Evolutionary conservation across 2,888 invertebrate genomes (phyloP).

Genomic region (Chorisops tibialis): DNA sequence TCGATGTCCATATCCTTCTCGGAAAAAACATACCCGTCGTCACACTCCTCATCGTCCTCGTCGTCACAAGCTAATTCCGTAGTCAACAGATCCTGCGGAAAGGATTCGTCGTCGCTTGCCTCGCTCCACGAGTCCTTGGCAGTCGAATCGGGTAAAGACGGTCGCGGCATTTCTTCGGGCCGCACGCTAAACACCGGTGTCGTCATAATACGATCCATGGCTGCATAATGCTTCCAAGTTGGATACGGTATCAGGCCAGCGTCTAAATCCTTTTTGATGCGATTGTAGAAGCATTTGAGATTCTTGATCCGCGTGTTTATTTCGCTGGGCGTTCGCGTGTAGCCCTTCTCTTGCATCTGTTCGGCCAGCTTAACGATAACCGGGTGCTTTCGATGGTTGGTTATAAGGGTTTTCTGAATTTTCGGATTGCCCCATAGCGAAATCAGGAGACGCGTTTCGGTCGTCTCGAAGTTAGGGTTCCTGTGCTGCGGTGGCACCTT

Average conservation of each 20-base stretch:
- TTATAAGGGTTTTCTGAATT: conserved; percentile 58
- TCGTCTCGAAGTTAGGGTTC: conserved; percentile 60
- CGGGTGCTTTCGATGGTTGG: conserved; percentile 59
- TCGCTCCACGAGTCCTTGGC: conserved; percentile 29
- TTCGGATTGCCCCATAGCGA: conserved; percentile 60
- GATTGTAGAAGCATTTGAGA: conserved; percentile 60
- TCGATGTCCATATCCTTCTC: conserved; percentile 21
- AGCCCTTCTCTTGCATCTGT: conserved; percentile 60
- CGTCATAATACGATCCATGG: conserved; percentile 59
- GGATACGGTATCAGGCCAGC: conserved; percentile 55
- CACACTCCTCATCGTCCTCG: conserved; percentile 1
- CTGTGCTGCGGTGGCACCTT: conserved; percentile 42
- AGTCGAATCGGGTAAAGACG: conserved; percentile 40
- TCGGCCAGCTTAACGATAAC: conserved; percentile 58
- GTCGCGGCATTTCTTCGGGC: conserved; percentile 50
- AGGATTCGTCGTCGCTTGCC: conserved; percentile 21
- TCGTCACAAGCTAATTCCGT: conserved; percentile 15
- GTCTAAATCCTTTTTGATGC: conserved; percentile 58
- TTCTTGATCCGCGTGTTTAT: conserved; percentile 61
- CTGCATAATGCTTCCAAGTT: conserved; percentile 59
- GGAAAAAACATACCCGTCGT: background rate
- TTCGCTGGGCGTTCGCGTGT: conserved; percentile 59
- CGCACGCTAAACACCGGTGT: conserved; percentile 52
- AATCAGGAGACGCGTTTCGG: conserved; percentile 59
- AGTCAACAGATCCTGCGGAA: conserved; percentile 26